Evolutionary conservation across 2,113 vertebrate species (phyloP), one percentile per base, ranked within the genome.

Genomic region (Phyllostomus discolor): DNA sequence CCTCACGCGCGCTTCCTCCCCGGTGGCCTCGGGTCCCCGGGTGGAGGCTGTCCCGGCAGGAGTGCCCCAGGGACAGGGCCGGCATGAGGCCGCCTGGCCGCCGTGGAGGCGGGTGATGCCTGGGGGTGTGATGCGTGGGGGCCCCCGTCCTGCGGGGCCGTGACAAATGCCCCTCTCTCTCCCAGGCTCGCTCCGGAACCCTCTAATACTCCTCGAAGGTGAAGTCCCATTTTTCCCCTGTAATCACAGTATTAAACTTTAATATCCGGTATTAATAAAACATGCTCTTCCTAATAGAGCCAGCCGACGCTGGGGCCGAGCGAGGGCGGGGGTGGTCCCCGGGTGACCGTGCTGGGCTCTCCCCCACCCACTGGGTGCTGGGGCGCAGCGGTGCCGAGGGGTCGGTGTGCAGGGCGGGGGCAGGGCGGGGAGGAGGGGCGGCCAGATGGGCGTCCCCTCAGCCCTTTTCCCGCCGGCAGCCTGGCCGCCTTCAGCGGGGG

Each of bases 211-310:
- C 97, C 97, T 87, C 10, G 48, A 87, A 97, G 93, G 82, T 94
- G 97, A 97, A 98, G 94, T 96, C 95, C 92, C 93, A 97, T 98
- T 98, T 98, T 98, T 98, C 95, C 98, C 88, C 90, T 96, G 64
- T 98, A 98, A 98, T 98, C 98, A 98, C 86, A 87, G 16, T 88
- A 98, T 98, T 98, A 98, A 98, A 98, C 81, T 98, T 98, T 98
- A 98, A 98, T 98, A 67, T 52, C 79, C 35, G 52, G 7, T 89
- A 97, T 98, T 98, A 98, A 97, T 98, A 90, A 96, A 97, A 97
- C 94, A 91, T 97, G 90, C 67, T 66, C 84, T 88, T 52, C 57
- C 91, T 97, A 94, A 97, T 97, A 90, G 87, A 96, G 91, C 70
- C 57, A 62, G 75, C 0, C 0, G 59, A 38, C 85, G 92, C 95